phyloP scores from a whole-genome alignment of 1,140 invertebrate species.

The Trichonephila inaurata region DNA sequence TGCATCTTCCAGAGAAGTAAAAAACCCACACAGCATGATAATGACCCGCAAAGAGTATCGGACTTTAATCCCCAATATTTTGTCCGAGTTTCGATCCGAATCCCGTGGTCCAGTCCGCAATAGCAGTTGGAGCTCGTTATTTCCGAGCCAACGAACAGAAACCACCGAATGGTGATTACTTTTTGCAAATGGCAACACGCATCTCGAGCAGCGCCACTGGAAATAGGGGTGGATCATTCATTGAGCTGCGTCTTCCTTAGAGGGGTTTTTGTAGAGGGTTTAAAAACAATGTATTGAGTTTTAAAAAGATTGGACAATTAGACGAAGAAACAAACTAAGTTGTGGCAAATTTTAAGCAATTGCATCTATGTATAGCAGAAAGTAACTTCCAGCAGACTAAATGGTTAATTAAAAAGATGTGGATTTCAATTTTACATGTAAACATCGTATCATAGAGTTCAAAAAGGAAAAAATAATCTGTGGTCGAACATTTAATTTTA shows the following conservation, averaged over 20 bases:
- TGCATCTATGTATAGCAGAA: too few relatives aligned
- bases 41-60: neutral
- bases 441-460: too few relatives aligned
- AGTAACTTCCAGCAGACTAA: too few relatives aligned
- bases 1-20: neutral
- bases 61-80: conserved; percentile 3
- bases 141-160: conserved; percentile 44
- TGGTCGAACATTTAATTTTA: too few relatives aligned
- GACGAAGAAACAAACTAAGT: too few relatives aligned
- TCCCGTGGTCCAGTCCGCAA: neutral
- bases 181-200: conserved; percentile 28
- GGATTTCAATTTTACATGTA: too few relatives aligned
- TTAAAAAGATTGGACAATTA: too few relatives aligned
- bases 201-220: neutral
- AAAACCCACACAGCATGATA: neutral
- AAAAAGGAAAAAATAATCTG: too few relatives aligned
- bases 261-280: neutral
- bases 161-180: conserved; percentile 47
- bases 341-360: too few relatives aligned
- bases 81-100: conserved; percentile 8
- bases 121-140: conserved; percentile 11
- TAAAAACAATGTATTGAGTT: too few relatives aligned
- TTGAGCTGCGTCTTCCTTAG: neutral
- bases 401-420: too few relatives aligned
- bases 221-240: neutral